Evolutionary conservation across 2,113 vertebrate genomes (phyloP).

Genomic region (Tinamus guttatus): DNA sequence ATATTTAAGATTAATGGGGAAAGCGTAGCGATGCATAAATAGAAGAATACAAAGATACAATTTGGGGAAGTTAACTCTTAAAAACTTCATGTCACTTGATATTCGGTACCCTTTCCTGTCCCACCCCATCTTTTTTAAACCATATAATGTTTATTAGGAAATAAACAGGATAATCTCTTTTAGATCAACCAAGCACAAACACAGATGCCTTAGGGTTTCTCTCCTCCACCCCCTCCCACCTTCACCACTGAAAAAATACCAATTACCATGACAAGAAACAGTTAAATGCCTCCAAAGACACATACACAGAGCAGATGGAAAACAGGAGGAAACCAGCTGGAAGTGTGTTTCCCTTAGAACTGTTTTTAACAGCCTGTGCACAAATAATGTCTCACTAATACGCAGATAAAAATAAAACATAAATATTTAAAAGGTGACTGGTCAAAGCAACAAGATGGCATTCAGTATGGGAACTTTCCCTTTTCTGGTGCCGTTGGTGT

Average conservation of each 20-base stretch:
- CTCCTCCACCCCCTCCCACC: slow-evolving; percentile 63
- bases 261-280: slow-evolving; percentile 79
- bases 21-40: slow-evolving; percentile 74
- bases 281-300: slow-evolving; percentile 77
- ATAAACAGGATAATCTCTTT: slow-evolving; percentile 65
- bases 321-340: slow-evolving; percentile 83
- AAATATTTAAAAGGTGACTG: slow-evolving; percentile 82
- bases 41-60: slow-evolving; percentile 74
- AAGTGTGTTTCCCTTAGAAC: slow-evolving; percentile 83
- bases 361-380: slow-evolving; percentile 83
- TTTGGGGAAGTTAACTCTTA: slow-evolving; percentile 77
- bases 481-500: not conserved
- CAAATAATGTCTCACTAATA: slow-evolving; percentile 80
- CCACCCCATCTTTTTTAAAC: slow-evolving; percentile 53
- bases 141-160: slow-evolving; percentile 55
- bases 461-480: not conserved
- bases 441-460: slow-evolving; percentile 73
- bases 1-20: slow-evolving; percentile 85
- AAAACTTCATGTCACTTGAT: slow-evolving; percentile 58
- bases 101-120: slow-evolving; percentile 22
- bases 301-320: slow-evolving; percentile 81
- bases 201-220: slow-evolving; percentile 64
- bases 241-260: slow-evolving; percentile 76
- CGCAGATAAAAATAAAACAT: slow-evolving; percentile 81
- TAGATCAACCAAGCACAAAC: slow-evolving; percentile 64